Percentiles rank a stretch among this genome's conserved stretches.
phyloP scores from a whole-genome alignment of 2,797 vertebrate species.

The Hylomyscus alleni region DNA sequence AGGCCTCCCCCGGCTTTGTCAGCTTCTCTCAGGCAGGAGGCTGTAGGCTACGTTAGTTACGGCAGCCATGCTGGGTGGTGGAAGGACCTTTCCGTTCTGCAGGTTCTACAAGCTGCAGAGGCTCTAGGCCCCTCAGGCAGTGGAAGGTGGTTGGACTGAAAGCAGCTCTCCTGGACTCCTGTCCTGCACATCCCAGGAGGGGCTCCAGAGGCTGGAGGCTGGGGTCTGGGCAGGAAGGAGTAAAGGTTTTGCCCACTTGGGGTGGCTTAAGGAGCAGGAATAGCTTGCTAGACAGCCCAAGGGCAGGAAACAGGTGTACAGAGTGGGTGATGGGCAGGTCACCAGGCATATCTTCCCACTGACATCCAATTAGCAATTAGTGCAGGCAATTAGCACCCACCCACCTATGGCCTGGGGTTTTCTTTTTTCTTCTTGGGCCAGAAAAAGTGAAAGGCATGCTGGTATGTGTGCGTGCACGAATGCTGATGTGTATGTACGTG shows the following conservation, averaged over 20 bases:
- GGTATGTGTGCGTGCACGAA: not conserved
- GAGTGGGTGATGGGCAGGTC: not conserved
- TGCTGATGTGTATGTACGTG: no score
- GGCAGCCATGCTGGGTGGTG: not conserved
- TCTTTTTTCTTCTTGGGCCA: not conserved
- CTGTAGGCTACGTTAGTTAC: not conserved
- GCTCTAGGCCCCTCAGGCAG: not conserved
- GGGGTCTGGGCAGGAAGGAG: not conserved
- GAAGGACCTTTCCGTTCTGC: no score
- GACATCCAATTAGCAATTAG: slow-evolving; percentile 75
- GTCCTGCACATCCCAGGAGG: not conserved
- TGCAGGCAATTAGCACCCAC: slow-evolving; percentile 74
- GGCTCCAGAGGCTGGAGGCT: not conserved
- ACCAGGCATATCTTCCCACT: slow-evolving; percentile 31
- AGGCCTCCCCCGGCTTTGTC: not conserved
- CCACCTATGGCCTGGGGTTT: slow-evolving; percentile 40
- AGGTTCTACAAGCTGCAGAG: not conserved
- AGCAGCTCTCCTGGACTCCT: not conserved
- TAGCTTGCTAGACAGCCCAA: not conserved
- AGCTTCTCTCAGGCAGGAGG: not conserved
- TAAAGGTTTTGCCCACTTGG: not conserved
- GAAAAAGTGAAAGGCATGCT: not conserved
- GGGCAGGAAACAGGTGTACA: not conserved
- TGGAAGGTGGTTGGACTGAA: not conserved
- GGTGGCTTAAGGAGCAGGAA: not conserved